Evolutionary conservation across 2,797 vertebrate species (phyloP).

Genomic region (Alca torda): DNA sequence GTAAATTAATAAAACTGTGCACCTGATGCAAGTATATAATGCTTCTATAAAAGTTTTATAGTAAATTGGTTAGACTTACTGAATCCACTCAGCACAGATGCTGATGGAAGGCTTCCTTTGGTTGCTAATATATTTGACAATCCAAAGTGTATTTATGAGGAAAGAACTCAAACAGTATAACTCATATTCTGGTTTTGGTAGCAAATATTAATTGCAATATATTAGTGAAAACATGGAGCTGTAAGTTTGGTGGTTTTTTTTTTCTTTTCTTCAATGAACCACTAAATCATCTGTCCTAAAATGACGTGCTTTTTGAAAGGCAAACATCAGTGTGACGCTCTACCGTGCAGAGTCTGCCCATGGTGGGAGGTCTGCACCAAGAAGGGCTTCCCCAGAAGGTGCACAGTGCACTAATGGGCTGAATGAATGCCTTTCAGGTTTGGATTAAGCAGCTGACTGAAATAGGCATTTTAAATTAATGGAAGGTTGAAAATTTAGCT

Average conservation of each 20-base stretch:
- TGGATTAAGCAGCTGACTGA: not conserved
- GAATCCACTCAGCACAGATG: slow-evolving; percentile 43
- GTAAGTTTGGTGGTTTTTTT: not conserved
- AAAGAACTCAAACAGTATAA: not conserved
- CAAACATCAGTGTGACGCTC: not conserved
- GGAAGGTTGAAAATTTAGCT: not conserved
- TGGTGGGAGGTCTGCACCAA: not conserved
- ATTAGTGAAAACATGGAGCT: not conserved
- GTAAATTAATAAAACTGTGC: slow-evolving; percentile 65
- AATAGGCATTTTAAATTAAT: not conserved
- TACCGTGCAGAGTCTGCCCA: not conserved
- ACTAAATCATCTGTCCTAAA: not conserved
- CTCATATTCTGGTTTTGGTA: not conserved
- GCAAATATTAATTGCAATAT: not conserved
- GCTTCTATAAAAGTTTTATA: slow-evolving; percentile 59
- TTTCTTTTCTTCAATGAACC: not conserved
- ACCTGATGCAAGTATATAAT: slow-evolving; percentile 57
- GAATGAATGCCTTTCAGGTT: not conserved
- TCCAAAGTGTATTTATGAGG: not conserved
- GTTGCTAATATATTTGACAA: not conserved
- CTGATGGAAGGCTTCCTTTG: slow-evolving; percentile 30
- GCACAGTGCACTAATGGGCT: not conserved
- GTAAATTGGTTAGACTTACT: slow-evolving; percentile 57
- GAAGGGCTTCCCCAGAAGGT: not conserved
- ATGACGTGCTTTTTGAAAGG: not conserved